phyloP scores from a whole-genome alignment of 1,140 invertebrate genomes.

The Trichoplusia ni region DNA sequence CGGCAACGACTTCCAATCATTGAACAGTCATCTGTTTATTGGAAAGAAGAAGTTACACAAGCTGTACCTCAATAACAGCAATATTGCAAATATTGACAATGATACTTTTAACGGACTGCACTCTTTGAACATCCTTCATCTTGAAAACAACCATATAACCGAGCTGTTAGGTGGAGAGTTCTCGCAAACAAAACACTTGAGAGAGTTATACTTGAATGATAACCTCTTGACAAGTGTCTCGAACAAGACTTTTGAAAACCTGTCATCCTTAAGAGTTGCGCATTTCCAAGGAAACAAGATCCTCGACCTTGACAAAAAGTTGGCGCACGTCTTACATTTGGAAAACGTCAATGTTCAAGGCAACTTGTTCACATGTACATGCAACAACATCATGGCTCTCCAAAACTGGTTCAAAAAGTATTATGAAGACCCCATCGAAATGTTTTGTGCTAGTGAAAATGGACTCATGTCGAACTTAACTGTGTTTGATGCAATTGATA shows the following conservation, averaged over 20 bases:
- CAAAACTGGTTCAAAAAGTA: constrained; percentile 87
- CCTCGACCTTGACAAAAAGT: constrained; percentile 87
- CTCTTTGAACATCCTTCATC: constrained; percentile 88
- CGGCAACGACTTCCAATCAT: constrained; percentile 89
- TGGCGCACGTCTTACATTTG: constrained; percentile 84
- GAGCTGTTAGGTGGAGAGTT: constrained; percentile 90
- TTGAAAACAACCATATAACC: constrained; percentile 90
- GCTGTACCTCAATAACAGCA: constrained; percentile 91
- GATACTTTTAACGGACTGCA: constrained; percentile 92
- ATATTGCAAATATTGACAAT: constrained; percentile 89
- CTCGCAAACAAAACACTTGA: constrained; percentile 86
- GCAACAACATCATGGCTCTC: constrained; percentile 83
- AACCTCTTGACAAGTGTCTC: constrained; percentile 88
- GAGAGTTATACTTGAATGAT: constrained; percentile 92
- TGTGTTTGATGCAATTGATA: constrained; percentile 84
- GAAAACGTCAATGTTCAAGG: constrained; percentile 85
- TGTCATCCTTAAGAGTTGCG: constrained; percentile 88
- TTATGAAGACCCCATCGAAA: constrained; percentile 85
- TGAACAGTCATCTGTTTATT: constrained; percentile 92
- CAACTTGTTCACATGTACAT: constrained; percentile 88
- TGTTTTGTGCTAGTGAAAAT: constrained; percentile 84
- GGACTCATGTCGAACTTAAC: constrained; percentile 85
- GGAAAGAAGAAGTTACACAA: constrained; percentile 92
- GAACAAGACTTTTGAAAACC: constrained; percentile 88
- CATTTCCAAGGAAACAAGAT: constrained; percentile 91